Conservation (phyloP, 1,140 invertebrate species). For the Papilio polyxenes region DNA sequence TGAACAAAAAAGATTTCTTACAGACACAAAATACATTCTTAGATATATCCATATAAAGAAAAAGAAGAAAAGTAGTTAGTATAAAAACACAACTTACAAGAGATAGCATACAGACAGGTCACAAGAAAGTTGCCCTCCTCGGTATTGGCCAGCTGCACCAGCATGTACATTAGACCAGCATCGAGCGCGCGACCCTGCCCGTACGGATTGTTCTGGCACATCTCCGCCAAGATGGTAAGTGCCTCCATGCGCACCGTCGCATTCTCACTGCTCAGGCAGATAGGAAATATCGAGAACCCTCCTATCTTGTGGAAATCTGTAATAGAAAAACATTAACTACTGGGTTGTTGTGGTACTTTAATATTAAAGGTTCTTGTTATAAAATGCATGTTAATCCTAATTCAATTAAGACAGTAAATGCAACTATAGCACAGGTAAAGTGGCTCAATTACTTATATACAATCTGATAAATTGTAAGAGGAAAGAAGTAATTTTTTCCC, state of each 20-base stretch:
- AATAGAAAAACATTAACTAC: conserved; percentile 44
- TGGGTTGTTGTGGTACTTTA: background rate
- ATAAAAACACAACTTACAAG: conserved; percentile 82
- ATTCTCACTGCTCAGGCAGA: conserved; percentile 84
- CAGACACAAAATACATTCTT: too few relatives aligned
- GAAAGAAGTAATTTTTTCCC: too few relatives aligned
- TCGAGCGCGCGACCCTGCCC: conserved; percentile 86
- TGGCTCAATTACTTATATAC: too few relatives aligned
- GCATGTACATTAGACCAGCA: conserved; percentile 82
- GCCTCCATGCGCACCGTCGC: conserved; percentile 82
- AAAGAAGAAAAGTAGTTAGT: background rate
- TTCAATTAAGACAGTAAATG: too few relatives aligned
- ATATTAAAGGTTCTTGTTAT: background rate
- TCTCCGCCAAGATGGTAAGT: conserved; percentile 85
- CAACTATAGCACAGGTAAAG: too few relatives aligned
- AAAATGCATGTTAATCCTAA: background rate
- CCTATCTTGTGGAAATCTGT: conserved; percentile 91
- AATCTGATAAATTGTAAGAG: too few relatives aligned
- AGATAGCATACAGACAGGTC: conserved; percentile 88
- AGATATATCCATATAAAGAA: too few relatives aligned
- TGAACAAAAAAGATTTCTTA: too few relatives aligned
- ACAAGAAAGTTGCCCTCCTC: conserved; percentile 83
- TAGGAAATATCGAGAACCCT: conserved; percentile 85
- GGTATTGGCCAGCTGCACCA: conserved; percentile 84
- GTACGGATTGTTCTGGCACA: conserved; percentile 90